phyloP scores from a whole-genome alignment of 2,113 vertebrate genomes.

The Aptenodytes forsteri region DNA sequence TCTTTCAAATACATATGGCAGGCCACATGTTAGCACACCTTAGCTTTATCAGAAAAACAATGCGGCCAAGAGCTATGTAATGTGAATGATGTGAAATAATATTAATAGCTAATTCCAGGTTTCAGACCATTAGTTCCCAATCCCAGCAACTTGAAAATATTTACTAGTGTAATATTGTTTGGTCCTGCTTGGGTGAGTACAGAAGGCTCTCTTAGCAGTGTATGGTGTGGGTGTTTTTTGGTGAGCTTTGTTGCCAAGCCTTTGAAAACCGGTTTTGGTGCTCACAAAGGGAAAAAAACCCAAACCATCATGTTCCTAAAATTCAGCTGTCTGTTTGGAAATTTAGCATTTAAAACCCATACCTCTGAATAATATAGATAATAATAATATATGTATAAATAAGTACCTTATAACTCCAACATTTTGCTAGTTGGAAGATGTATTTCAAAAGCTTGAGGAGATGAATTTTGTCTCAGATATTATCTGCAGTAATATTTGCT shows the following conservation, averaged over 20 bases:
- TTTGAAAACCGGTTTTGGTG: background rate
- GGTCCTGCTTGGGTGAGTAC: background rate
- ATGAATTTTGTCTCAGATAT: background rate
- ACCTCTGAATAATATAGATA: background rate
- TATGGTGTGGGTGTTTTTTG: accelerated
- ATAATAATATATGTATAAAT: background rate
- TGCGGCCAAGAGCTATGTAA: background rate
- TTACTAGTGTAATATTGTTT: background rate
- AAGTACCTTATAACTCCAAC: background rate
- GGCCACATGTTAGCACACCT: too few species aligned
- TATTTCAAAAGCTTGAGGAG: background rate
- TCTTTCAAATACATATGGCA: background rate
- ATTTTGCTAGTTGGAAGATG: background rate
- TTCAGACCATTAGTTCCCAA: background rate
- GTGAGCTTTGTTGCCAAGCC: background rate
- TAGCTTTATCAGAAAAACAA: background rate
- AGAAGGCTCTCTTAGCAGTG: background rate
- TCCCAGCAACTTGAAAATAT: background rate
- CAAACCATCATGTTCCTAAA: background rate
- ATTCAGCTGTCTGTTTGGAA: background rate
- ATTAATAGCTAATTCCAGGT: background rate
- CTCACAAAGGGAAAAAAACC: background rate
- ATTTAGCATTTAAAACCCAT: background rate
- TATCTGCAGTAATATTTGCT: background rate
- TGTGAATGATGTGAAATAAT: background rate